Percentiles rank a stretch among this genome's conserved stretches.
These are phyloP conservation scores for Ferrisia virgata DNA, from an alignment of 2,888 invertebrate genomes.

Conservation along the genomic window DNA sequence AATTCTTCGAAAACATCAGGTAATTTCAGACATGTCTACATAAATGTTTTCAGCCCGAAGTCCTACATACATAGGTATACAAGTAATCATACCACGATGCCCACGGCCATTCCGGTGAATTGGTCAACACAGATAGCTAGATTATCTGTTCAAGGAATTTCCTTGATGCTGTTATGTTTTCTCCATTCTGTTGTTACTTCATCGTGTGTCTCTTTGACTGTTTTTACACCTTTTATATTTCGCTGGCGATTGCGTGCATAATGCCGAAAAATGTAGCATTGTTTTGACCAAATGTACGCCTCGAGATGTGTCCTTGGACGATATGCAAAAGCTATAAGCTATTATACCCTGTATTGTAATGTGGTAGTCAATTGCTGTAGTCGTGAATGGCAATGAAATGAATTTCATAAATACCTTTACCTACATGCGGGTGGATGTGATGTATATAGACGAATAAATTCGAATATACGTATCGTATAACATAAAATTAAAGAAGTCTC, in stretches of 20 bases:
- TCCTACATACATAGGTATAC: not conserved
- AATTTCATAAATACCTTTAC: not conserved
- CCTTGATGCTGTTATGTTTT: not conserved
- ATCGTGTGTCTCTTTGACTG: not conserved
- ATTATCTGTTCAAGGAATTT: not conserved
- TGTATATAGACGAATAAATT: no score
- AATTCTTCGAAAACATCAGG: not conserved
- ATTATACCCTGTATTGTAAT: not conserved
- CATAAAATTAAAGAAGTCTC: no score
- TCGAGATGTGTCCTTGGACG: not conserved
- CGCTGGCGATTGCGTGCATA: not conserved
- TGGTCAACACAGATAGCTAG: not conserved
- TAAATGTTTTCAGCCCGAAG: not conserved
- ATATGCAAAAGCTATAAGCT: not conserved
- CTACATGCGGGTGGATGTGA: not conserved
- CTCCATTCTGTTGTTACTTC: not conserved
- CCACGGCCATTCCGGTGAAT: not conserved
- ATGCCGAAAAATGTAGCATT: not conserved
- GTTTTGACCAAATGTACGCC: not conserved
- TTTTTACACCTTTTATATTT: not conserved
- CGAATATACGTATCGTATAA: no score
- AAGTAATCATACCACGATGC: not conserved
- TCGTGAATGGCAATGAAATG: not conserved
- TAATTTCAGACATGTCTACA: not conserved
- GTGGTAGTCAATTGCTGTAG: not conserved